Percentiles rank a stretch among this genome's conserved stretches.
Conservation (phyloP, 2,888 invertebrate genomes). For the Cataglyphis rosenhaueri region DNA sequence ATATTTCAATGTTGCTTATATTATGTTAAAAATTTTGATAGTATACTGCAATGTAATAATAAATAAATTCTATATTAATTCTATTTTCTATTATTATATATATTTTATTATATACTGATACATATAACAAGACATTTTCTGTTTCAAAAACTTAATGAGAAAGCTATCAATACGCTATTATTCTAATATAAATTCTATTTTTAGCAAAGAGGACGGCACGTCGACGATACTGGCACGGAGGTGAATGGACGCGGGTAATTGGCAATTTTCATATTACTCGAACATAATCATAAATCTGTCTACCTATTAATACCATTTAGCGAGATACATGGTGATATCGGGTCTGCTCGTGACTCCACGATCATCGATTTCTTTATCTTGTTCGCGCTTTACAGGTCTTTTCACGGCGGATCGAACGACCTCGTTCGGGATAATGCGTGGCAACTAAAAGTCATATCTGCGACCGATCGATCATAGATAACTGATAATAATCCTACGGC, state of each 20-base stretch:
- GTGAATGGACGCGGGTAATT: constrained; percentile 16
- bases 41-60: no score
- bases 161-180: background rate
- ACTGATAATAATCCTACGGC: constrained; percentile 11
- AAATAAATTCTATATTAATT: background rate
- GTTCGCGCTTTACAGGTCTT: constrained; percentile 35
- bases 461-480: constrained; percentile 34
- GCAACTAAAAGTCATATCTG: constrained; percentile 19
- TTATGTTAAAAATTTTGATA: background rate
- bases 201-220: background rate
- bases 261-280: constrained; percentile 47
- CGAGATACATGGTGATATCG: constrained; percentile 35
- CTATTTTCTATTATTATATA: no score
- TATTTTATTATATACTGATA: background rate
- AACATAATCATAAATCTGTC: constrained; percentile 48
- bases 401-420: constrained; percentile 21
- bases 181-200: constrained; percentile 27
- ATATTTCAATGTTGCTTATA: background rate
- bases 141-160: background rate
- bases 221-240: constrained; percentile 25
- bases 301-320: constrained; percentile 42
- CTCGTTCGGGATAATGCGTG: constrained; percentile 30
- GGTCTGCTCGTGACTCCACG: constrained; percentile 3
- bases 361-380: constrained; percentile 50
- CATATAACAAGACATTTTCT: background rate